phyloP scores from a whole-genome alignment of 35 echinoderm and acorn worm species.

The Lytechinus pictus region DNA sequence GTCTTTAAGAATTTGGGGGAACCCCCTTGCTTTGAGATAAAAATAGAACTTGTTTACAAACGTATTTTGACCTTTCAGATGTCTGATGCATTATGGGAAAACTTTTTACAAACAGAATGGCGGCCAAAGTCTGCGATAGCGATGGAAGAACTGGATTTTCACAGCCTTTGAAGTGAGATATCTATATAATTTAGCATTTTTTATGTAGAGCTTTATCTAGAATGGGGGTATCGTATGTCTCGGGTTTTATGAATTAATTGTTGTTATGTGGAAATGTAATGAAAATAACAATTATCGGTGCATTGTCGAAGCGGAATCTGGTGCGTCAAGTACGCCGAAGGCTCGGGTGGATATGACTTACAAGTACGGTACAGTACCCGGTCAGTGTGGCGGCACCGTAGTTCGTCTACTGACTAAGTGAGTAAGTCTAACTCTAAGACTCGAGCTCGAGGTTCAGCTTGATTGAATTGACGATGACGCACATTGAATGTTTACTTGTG shows the following conservation, averaged over 20 bases:
- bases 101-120: slow-evolving; percentile 26
- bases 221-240: too few relatives aligned
- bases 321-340: neutral
- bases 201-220: too few relatives aligned
- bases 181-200: neutral
- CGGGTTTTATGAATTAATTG: neutral
- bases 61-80: neutral
- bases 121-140: neutral
- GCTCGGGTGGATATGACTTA: neutral
- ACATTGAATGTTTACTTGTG: too few relatives aligned
- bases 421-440: too few relatives aligned
- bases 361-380: too few relatives aligned
- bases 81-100: slow-evolving; percentile 15
- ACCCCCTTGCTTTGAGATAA: neutral
- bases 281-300: neutral
- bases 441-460: too few relatives aligned
- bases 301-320: neutral
- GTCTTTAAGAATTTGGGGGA: neutral
- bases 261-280: neutral
- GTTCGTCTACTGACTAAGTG: too few relatives aligned
- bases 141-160: neutral
- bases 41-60: slow-evolving; percentile 52
- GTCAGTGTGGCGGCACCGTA: too few relatives aligned
- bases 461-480: too few relatives aligned
- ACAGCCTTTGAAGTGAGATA: slow-evolving; percentile 9